Conservation (phyloP, 2,888 invertebrate genomes). For the Clitarchus hookeri region DNA sequence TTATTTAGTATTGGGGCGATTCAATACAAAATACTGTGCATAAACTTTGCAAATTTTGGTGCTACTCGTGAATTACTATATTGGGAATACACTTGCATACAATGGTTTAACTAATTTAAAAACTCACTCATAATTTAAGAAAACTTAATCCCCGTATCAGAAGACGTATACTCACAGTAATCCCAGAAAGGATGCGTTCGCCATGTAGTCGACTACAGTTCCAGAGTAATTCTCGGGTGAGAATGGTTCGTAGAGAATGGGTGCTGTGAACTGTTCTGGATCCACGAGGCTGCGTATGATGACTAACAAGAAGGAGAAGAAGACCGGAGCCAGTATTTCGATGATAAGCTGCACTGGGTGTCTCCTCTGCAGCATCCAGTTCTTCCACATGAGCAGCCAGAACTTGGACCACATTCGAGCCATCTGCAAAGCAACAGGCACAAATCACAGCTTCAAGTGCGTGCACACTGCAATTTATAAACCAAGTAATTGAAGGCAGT, state of each 20-base stretch:
- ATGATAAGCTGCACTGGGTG: conserved; percentile 68
- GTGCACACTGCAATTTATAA: no score
- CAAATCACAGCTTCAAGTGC: no score
- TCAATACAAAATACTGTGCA: no score
- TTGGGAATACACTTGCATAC: no score
- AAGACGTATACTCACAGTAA: not conserved
- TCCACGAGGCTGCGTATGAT: conserved; percentile 70
- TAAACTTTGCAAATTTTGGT: no score
- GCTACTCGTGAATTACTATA: no score
- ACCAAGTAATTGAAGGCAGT: no score
- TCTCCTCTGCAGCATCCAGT: conserved; percentile 75
- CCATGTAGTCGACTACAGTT: conserved; percentile 21
- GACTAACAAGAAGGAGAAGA: conserved; percentile 70
- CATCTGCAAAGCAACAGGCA: not conserved
- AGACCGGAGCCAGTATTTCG: conserved; percentile 69
- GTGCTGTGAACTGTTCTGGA: conserved; percentile 55
- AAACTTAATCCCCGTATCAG: no score
- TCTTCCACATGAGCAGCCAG: conserved; percentile 81
- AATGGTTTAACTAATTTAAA: no score
- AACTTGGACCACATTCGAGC: conserved; percentile 58
- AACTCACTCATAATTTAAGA: no score
- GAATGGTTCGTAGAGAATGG: conserved; percentile 52
- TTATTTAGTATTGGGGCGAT: no score
- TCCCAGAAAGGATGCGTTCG: not conserved
- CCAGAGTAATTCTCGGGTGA: conserved; percentile 41